Conservation (phyloP, 2,888 invertebrate genomes). For the Tipula vernalis region DNA sequence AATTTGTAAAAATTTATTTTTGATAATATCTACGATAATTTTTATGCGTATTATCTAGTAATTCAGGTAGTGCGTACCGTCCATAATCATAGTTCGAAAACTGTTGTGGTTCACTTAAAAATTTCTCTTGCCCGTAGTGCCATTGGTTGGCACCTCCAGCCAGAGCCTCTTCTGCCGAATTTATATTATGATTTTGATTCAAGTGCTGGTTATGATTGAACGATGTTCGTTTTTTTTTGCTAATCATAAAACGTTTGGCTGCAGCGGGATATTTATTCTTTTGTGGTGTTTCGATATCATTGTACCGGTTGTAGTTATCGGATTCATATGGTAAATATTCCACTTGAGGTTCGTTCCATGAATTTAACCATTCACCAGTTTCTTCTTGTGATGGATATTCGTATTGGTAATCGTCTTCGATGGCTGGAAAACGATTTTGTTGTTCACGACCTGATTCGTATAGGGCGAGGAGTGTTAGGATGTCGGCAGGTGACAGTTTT, state of each 20-base stretch:
- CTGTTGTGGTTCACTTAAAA: not conserved
- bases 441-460: slow-evolving; percentile 34
- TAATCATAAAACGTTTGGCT: slow-evolving; percentile 32
- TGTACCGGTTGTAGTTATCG: slow-evolving; percentile 21
- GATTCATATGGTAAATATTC: slow-evolving; percentile 29
- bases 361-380: slow-evolving; percentile 20
- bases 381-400: slow-evolving; percentile 20
- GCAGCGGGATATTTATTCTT: slow-evolving; percentile 13
- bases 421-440: slow-evolving; percentile 22
- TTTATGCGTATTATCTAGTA: slow-evolving; percentile 7
- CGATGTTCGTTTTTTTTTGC: slow-evolving; percentile 32
- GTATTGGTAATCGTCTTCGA: slow-evolving; percentile 16
- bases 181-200: not conserved
- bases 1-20: not conserved
- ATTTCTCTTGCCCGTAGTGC: not conserved
- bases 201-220: not conserved
- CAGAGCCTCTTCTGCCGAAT: not conserved
- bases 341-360: slow-evolving; percentile 29
- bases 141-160: not conserved
- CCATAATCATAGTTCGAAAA: slow-evolving; percentile 6
- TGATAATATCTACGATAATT: slow-evolving; percentile 7
- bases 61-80: not conserved
- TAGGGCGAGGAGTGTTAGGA: slow-evolving; percentile 32
- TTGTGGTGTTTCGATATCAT: slow-evolving; percentile 7
- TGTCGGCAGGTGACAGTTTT: slow-evolving; percentile 33